phyloP scores from a whole-genome alignment of 1,140 invertebrate species.

The Microplitis demolitor region DNA sequence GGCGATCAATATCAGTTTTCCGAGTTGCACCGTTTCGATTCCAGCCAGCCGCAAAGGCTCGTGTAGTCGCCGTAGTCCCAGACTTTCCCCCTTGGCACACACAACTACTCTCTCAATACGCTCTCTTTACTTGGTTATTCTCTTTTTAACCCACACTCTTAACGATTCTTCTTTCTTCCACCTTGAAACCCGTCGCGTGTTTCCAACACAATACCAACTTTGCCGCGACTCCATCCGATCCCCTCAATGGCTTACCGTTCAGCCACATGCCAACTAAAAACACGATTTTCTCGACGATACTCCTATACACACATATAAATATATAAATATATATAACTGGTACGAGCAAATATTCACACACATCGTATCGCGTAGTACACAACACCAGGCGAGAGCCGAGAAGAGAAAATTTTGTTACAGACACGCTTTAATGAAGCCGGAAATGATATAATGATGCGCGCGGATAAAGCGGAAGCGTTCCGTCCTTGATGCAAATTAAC shows the following conservation, averaged over 20 bases:
- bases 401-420: not conserved
- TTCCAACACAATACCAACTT: not conserved
- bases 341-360: too few species aligned
- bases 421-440: not conserved
- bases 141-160: not conserved
- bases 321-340: not conserved
- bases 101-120: not conserved
- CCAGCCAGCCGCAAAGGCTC: constrained; percentile 30
- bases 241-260: constrained; percentile 11
- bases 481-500: too few species aligned
- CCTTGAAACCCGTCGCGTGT: constrained; percentile 22
- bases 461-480: too few species aligned
- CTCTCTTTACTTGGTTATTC: not conserved
- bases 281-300: not conserved
- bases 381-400: too few species aligned
- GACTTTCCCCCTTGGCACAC: constrained; percentile 16
- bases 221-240: constrained; percentile 4
- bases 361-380: too few species aligned
- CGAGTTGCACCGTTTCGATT: constrained; percentile 35
- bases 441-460: not conserved
- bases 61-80: not conserved
- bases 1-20: constrained; percentile 38
- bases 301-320: not conserved
- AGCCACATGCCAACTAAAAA: not conserved
- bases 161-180: not conserved